These are phyloP conservation scores for Ammodytes marinus DNA, from an alignment of 2,113 vertebrate species.

Conservation along the genomic window DNA sequence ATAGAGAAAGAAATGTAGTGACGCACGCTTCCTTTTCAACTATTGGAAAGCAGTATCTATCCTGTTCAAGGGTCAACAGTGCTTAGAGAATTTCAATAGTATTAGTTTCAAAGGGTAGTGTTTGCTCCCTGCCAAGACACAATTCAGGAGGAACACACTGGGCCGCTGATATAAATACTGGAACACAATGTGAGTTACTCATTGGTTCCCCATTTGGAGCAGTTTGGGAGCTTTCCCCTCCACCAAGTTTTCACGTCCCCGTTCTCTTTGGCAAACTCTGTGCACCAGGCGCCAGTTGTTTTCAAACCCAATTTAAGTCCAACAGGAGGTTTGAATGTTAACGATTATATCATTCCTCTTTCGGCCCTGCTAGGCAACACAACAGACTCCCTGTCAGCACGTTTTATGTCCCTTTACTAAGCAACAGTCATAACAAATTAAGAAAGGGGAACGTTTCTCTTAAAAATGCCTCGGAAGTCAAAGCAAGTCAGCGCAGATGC, in stretches of 20 bases:
- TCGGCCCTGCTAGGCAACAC: constrained; percentile 59
- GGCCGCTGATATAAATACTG: constrained; percentile 30
- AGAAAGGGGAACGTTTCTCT: constrained; percentile 37
- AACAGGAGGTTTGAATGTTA: constrained; percentile 64
- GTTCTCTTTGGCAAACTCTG: constrained; percentile 22
- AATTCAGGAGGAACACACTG: not conserved
- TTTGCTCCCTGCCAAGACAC: constrained; percentile 35
- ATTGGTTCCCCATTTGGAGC: not conserved
- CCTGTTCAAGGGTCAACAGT: not conserved
- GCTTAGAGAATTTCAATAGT: not conserved
- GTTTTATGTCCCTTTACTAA: constrained; percentile 40
- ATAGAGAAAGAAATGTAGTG: not conserved
- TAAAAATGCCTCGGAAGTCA: constrained; percentile 46
- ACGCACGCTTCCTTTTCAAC: not conserved
- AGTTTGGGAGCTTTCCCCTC: not conserved
- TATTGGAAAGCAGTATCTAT: not conserved
- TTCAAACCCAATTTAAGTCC: constrained; percentile 46
- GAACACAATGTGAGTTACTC: constrained; percentile 20
- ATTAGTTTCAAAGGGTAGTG: not conserved
- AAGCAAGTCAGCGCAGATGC: constrained; percentile 40
- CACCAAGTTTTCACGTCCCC: constrained; percentile 12
- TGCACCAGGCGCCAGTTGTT: constrained; percentile 3
- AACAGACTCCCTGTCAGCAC: constrained; percentile 32
- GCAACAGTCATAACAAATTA: constrained; percentile 55
- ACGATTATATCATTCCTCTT: constrained; percentile 61